A percentile compares a stretch with the other conserved stretches of the same genome.
Conservation (phyloP, 2,113 vertebrate species). For the Thinocorus orbignyianus region DNA sequence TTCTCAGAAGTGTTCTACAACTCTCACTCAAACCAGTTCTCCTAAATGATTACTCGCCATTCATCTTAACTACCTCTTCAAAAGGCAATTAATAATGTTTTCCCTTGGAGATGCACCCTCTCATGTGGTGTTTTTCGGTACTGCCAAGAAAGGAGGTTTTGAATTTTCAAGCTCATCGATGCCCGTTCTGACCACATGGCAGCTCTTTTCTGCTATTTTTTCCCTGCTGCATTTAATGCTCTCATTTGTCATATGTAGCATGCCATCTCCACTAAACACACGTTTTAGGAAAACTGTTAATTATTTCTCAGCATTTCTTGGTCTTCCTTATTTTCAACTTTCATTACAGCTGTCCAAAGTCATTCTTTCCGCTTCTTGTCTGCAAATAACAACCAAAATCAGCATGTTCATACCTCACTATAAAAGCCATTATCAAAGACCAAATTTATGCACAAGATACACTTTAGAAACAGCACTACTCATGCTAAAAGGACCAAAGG, state of each 20-base stretch:
- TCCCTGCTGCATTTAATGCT: background rate
- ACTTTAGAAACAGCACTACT: background rate
- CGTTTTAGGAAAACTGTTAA: background rate
- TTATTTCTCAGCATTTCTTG: background rate
- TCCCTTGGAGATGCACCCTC: background rate
- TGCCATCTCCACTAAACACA: rapidly evolving
- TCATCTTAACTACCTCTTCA: no score
- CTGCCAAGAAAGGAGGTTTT: background rate
- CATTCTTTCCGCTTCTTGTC: background rate
- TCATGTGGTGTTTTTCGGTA: background rate
- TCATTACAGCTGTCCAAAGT: background rate
- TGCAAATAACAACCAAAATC: background rate
- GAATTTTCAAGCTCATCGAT: background rate
- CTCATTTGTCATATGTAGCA: background rate
- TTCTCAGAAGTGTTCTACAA: background rate
- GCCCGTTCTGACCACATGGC: background rate
- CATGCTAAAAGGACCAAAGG: background rate
- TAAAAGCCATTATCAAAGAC: background rate
- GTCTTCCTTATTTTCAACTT: background rate
- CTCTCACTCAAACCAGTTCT: background rate
- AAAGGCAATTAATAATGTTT: background rate
- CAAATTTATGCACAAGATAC: background rate
- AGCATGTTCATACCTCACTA: rapidly evolving
- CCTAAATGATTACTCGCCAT: background rate
- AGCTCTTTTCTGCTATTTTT: background rate